A percentile compares a stretch with the other conserved stretches of the same genome.
Conservation (phyloP, 1,140 invertebrate species). For the Ceratosolen solmsi region DNA sequence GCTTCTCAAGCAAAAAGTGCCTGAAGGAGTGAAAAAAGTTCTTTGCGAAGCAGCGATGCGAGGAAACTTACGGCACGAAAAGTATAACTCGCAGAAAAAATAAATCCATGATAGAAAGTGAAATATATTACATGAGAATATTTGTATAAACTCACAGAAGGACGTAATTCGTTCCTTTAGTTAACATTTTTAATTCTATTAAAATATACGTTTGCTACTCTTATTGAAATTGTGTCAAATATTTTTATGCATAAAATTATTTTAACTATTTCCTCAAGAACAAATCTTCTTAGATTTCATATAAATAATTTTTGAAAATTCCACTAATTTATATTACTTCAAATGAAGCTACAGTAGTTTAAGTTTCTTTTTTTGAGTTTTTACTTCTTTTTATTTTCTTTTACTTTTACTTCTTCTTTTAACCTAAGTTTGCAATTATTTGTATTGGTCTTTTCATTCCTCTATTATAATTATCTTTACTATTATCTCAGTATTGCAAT, state of each 20-base stretch:
- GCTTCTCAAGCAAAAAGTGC: conserved; percentile 39
- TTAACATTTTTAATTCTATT: neutral
- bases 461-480: too few species aligned
- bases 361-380: too few species aligned
- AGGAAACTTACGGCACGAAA: conserved; percentile 26
- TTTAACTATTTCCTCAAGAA: neutral
- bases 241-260: neutral
- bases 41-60: neutral
- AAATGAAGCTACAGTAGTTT: too few species aligned
- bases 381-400: too few species aligned
- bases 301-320: too few species aligned
- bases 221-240: neutral
- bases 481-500: too few species aligned
- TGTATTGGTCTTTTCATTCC: too few species aligned
- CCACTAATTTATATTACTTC: too few species aligned
- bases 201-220: neutral
- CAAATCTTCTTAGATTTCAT: neutral
- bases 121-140: conserved; percentile 17
- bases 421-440: too few species aligned
- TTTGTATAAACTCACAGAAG: neutral
- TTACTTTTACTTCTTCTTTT: too few species aligned
- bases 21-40: conserved; percentile 36
- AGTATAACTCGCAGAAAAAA: conserved; percentile 20
- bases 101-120: neutral
- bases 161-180: neutral